Percentiles rank a stretch among this genome's conserved stretches.
Evolutionary conservation across 2,113 vertebrate genomes (phyloP).

Genomic region (Xenus cinereus): DNA sequence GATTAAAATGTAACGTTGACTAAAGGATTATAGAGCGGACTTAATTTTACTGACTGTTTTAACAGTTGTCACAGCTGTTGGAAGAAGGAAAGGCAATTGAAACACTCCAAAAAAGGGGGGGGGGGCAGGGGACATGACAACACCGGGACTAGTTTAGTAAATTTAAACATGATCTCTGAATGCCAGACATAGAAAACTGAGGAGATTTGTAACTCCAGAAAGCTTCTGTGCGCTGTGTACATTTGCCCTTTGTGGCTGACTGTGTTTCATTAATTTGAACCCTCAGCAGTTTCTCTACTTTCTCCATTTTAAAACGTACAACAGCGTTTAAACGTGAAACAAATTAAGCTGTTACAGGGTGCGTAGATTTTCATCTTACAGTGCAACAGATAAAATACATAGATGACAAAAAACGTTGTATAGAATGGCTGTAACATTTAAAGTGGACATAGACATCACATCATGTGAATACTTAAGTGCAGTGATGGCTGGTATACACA

Average conservation of each 20-base stretch:
- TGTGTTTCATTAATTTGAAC: conserved; percentile 26
- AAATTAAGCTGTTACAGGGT: neutral
- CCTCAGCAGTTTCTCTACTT: neutral
- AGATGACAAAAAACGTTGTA: neutral
- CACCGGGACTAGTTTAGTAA: conserved; percentile 19
- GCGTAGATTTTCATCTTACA: neutral
- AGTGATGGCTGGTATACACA: neutral
- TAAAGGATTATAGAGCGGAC: conserved; percentile 82
- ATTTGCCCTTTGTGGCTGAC: conserved; percentile 35
- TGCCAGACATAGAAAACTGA: conserved; percentile 35
- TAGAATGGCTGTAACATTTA: neutral
- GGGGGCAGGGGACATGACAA: too few relatives aligned
- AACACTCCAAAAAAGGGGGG: conserved; percentile 67
- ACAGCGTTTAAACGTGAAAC: neutral
- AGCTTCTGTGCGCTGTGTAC: neutral
- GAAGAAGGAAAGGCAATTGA: conserved; percentile 79
- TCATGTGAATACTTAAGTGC: neutral
- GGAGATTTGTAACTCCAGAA: conserved; percentile 39
- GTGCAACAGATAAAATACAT: neutral
- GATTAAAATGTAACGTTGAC: conserved; percentile 86
- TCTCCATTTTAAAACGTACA: neutral
- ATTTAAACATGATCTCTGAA: conserved; percentile 58
- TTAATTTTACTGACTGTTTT: conserved; percentile 88
- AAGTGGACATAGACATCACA: neutral
- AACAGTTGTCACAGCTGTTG: conserved; percentile 87